Evolutionary conservation across 2,113 vertebrate genomes (phyloP).

Genomic region (Heterotis niloticus): DNA sequence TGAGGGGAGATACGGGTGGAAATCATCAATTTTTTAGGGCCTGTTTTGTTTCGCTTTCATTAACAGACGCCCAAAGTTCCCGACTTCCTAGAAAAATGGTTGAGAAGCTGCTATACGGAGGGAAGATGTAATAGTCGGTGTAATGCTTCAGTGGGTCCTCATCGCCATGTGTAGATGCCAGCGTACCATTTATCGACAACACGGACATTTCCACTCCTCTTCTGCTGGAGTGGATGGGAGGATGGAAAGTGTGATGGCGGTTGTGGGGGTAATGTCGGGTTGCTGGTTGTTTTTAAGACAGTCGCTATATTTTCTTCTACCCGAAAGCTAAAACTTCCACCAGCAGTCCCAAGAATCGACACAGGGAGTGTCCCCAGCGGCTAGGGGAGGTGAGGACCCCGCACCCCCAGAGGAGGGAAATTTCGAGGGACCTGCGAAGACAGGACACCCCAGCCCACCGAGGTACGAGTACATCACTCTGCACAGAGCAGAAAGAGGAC

Average conservation of each 20-base stretch:
- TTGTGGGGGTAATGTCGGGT: no score
- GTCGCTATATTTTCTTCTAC: background rate
- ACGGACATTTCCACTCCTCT: no score
- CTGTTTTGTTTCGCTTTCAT: background rate
- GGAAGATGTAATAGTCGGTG: no score
- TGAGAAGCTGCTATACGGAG: no score
- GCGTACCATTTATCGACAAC: no score
- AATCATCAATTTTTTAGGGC: background rate
- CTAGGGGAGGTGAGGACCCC: constrained; percentile 65
- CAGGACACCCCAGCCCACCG: constrained; percentile 65
- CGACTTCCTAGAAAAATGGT: no score
- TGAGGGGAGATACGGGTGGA: background rate
- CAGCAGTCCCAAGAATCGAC: constrained; percentile 50
- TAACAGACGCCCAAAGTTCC: no score
- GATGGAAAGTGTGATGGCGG: no score
- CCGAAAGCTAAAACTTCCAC: constrained; percentile 57
- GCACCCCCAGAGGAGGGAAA: constrained; percentile 68
- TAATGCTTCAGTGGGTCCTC: no score
- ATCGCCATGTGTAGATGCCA: no score
- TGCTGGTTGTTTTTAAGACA: no score
- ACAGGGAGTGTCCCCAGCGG: constrained; percentile 54
- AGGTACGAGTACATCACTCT: constrained; percentile 61
- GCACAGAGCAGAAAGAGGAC: background rate
- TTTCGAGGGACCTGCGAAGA: constrained; percentile 71
- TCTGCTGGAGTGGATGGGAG: no score